Evolutionary conservation across 2,113 vertebrate species (phyloP).

Genomic region (Uropsilus gracilis): DNA sequence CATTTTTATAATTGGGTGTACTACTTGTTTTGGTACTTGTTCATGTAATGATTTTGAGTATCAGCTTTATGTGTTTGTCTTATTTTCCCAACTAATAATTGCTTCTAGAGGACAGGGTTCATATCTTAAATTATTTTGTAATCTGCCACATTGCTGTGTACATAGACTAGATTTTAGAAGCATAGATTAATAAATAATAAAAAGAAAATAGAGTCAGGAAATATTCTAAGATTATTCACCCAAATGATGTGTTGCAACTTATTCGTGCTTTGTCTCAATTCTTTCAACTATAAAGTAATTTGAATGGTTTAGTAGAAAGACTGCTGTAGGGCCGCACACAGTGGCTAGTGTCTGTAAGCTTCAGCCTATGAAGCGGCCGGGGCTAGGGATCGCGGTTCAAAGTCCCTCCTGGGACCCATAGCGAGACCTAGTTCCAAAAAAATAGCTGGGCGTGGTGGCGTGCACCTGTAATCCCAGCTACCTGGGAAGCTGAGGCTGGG

Average conservation of each 20-base stretch:
- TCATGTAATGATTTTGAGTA: neutral
- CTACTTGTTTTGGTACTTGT: neutral
- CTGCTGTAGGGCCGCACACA: too few species aligned
- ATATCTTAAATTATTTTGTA: slow-evolving; percentile 50
- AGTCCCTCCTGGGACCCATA: too few species aligned
- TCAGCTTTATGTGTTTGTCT: slow-evolving; percentile 23
- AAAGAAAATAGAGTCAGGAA: slow-evolving; percentile 3
- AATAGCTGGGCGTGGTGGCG: too few species aligned
- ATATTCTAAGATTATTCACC: slow-evolving; percentile 30
- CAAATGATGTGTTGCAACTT: slow-evolving; percentile 9
- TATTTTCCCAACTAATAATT: neutral
- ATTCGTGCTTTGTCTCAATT: slow-evolving; percentile 23
- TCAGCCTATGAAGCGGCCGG: too few species aligned
- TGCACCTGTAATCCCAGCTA: too few species aligned
- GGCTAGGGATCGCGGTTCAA: too few species aligned
- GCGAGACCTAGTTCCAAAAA: too few species aligned
- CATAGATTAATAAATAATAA: slow-evolving; percentile 33
- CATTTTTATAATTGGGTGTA: slow-evolving; percentile 32
- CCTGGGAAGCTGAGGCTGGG: too few species aligned
- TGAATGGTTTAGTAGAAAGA: slow-evolving; percentile 18
- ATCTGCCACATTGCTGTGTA: neutral
- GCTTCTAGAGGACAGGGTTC: slow-evolving; percentile 16
- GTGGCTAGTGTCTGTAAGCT: too few species aligned
- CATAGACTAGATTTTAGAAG: neutral
- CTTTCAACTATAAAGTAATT: slow-evolving; percentile 42